phyloP scores from a whole-genome alignment of 2,113 vertebrate species.

The Leptobrachium ailaonicum region DNA sequence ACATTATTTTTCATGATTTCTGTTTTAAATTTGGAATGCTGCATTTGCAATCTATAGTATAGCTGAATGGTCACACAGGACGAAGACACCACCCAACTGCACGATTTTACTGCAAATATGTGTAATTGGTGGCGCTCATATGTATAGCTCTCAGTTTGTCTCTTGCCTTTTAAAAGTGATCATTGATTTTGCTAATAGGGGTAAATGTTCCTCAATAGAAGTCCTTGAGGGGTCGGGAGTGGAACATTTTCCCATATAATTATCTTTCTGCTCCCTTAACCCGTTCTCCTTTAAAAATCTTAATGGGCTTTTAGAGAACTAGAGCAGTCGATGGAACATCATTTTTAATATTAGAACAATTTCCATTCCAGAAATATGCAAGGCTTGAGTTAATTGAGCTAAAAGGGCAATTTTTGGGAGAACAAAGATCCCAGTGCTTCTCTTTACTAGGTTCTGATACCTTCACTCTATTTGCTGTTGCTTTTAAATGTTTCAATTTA shows the following conservation, averaged over 20 bases:
- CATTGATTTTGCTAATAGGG: conserved; percentile 22
- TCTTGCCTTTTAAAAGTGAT: conserved; percentile 14
- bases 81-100: no score
- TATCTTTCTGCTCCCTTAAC: conserved; percentile 4
- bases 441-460: no score
- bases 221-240: not conserved
- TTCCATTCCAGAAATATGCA: not conserved
- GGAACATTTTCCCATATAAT: conserved; percentile 8
- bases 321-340: not conserved
- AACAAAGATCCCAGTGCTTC: no score
- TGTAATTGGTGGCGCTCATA: not conserved
- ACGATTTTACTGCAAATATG: no score
- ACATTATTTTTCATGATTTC: no score
- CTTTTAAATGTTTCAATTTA: no score
- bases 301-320: not conserved
- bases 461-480: no score
- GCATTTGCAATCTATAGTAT: no score
- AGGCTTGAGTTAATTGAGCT: no score
- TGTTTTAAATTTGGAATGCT: no score
- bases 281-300: conserved; percentile 5
- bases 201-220: not conserved
- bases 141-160: not conserved
- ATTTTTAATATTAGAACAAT: not conserved
- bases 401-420: no score
- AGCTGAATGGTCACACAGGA: no score